Evolutionary conservation across 2,797 vertebrate species (phyloP).

Genomic region (Scyliorhinus canicula): DNA sequence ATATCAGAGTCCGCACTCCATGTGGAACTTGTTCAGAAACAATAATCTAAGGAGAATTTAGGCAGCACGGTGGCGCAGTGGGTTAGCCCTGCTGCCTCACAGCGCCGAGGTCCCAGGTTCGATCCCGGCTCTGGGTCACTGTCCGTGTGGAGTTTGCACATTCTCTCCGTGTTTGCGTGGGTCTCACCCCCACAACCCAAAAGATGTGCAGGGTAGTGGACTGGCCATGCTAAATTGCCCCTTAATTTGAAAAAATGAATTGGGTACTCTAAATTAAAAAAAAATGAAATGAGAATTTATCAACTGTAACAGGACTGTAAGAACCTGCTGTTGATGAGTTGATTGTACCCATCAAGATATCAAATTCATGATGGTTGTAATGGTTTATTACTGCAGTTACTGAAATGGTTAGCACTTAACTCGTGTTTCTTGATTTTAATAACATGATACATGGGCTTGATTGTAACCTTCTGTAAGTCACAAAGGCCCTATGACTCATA

Average conservation of each 20-base stretch:
- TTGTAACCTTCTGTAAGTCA: neutral
- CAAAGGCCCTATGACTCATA: neutral
- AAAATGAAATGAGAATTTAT: neutral
- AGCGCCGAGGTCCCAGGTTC: too few relatives aligned
- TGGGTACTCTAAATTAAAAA: too few relatives aligned
- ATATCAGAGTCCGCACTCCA: neutral
- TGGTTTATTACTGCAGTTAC: constrained; percentile 62
- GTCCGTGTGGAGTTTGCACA: too few relatives aligned
- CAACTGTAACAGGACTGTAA: neutral
- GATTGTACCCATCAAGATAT: neutral
- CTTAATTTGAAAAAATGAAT: too few relatives aligned
- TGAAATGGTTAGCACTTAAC: constrained; percentile 39
- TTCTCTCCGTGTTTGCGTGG: too few relatives aligned
- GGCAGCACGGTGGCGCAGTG: too few relatives aligned
- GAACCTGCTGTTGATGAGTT: neutral
- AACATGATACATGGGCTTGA: neutral
- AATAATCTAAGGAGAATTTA: neutral
- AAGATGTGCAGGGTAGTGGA: too few relatives aligned
- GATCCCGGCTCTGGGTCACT: too few relatives aligned
- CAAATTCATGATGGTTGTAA: constrained; percentile 49
- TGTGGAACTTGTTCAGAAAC: neutral
- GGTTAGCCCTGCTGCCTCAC: too few relatives aligned
- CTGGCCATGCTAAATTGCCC: too few relatives aligned
- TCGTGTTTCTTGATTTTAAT: neutral
- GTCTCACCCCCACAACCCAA: too few relatives aligned